Evolutionary conservation across 2,797 vertebrate species (phyloP).

Genomic region (Myotis planiceps): DNA sequence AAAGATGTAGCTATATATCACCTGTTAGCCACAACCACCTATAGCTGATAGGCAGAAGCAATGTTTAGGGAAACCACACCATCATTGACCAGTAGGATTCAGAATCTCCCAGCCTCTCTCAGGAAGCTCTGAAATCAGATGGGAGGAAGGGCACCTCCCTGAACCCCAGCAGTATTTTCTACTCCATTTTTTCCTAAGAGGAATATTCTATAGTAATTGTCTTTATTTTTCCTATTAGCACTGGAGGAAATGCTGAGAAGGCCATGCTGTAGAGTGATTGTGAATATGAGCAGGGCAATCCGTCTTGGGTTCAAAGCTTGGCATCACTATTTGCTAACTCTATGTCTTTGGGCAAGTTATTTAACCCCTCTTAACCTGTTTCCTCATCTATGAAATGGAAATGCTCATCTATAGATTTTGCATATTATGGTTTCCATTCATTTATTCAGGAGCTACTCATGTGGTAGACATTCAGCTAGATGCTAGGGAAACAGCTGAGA

Average conservation of each 20-base stretch:
- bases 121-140: background rate
- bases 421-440: conserved; percentile 8
- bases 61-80: background rate
- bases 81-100: background rate
- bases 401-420: background rate
- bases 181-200: background rate
- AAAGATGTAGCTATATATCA: background rate
- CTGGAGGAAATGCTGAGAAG: background rate
- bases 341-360: conserved; percentile 9
- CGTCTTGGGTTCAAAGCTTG: background rate
- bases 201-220: background rate
- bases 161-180: background rate
- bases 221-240: background rate
- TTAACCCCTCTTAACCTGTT: conserved; percentile 21
- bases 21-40: background rate
- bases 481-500: background rate
- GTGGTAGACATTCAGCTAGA: background rate
- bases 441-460: background rate
- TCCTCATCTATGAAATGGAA: conserved; percentile 32
- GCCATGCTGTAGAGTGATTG: background rate
- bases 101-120: background rate
- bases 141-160: background rate
- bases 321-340: background rate
- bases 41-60: background rate
- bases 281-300: background rate